phyloP scores from a whole-genome alignment of 23 tunicate species.

The Halocynthia roretzi region DNA sequence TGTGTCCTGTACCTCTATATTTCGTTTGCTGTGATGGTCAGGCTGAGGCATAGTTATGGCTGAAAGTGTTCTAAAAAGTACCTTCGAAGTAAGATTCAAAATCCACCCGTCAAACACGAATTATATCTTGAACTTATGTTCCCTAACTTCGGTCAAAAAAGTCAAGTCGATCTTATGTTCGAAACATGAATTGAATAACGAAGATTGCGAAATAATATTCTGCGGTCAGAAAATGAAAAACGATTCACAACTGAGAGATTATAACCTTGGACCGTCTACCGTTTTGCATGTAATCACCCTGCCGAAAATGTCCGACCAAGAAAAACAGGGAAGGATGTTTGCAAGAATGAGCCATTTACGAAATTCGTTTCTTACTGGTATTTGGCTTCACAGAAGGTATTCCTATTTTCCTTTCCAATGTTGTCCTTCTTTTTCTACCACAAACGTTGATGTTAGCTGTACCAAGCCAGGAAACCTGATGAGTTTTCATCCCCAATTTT shows the following conservation, averaged over 20 bases:
- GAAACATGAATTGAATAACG: not conserved
- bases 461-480: too few species aligned
- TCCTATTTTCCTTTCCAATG: not conserved
- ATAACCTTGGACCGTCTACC: conserved; percentile 7
- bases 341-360: not conserved
- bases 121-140: too few species aligned
- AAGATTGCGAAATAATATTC: conserved; percentile 15
- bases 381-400: conserved; percentile 5
- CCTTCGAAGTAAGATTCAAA: too few species aligned
- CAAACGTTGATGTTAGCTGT: too few species aligned
- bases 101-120: too few species aligned
- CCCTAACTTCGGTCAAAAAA: too few species aligned
- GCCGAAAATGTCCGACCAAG: not conserved
- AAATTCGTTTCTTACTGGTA: conserved; percentile 9
- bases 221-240: conserved; percentile 15
- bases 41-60: too few species aligned
- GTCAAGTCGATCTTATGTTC: not conserved
- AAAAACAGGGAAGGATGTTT: not conserved
- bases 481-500: not conserved
- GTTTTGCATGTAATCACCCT: conserved; percentile 3
- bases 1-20: too few species aligned
- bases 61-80: too few species aligned
- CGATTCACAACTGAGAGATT: not conserved
- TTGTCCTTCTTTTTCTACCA: not conserved
- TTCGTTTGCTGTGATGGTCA: too few species aligned